Evolutionary conservation across 2,797 vertebrate genomes (phyloP).

Genomic region (Sebastes kiyomatsui): DNA sequence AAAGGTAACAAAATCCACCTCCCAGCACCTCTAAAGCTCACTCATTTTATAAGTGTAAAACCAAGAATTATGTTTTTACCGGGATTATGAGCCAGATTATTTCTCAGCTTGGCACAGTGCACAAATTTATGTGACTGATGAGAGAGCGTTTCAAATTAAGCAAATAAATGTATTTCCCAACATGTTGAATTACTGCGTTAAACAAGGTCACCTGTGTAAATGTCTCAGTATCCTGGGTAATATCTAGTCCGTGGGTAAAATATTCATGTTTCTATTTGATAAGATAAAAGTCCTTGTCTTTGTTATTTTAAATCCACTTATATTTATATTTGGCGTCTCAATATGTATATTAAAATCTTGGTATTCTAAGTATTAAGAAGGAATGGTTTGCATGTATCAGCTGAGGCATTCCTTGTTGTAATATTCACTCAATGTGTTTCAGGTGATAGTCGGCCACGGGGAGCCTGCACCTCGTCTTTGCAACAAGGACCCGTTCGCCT

Average conservation of each 20-base stretch:
- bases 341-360: background rate
- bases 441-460: conserved; percentile 86
- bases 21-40: too few species aligned
- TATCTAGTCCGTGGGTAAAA: background rate
- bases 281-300: background rate
- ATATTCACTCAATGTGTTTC: background rate
- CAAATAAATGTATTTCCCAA: background rate
- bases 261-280: background rate
- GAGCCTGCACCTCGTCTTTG: conserved; percentile 92
- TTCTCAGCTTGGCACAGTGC: background rate
- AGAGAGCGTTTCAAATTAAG: background rate
- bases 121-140: background rate
- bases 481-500: conserved; percentile 94
- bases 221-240: background rate
- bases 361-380: background rate
- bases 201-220: background rate
- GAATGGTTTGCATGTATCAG: background rate
- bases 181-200: background rate
- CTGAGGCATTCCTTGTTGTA: background rate
- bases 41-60: background rate
- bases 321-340: background rate
- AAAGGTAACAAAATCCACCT: too few species aligned
- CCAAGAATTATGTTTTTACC: too few species aligned
- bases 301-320: background rate
- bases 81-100: background rate